Evolutionary conservation across 1,140 invertebrate genomes (phyloP), one percentile per base, ranked within the genome.

Genomic region (Cyrtorhinus lividipennis): DNA sequence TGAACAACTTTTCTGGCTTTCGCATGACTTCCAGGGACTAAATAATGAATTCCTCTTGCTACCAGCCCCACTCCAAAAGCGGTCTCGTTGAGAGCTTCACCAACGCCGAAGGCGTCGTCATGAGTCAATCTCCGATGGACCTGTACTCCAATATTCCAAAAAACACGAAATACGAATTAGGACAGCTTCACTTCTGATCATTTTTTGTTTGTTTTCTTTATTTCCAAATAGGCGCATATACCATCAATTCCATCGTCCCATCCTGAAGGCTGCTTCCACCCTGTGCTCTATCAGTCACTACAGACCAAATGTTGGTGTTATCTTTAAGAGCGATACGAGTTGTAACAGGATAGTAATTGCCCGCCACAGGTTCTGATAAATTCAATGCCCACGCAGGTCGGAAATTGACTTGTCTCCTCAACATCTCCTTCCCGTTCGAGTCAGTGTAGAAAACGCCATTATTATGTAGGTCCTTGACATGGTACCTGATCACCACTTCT

Each of bases 341-440:
- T 18, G 90, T 94, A 0, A 98, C 80, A 0, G 95, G 95, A 73
- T 93, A 97, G 73, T 96, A 98, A 74, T 98, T 98, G 1, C 85
- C 88, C 38, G 90, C 75, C 0, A 91, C 75, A 15, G 81, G 75
- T 63, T 96, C 85, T 0, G 79, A 72, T n/a, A 93, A 58, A 0
- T 77, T 72, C 0, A 85, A 10, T 24, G 77, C 76, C 84, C 83
- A 97, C 1, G 86, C 86, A 2, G 87, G 83, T 24, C 92, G 74
- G 61, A 80, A 80, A 71, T 96, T 80, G 46, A 83, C 72, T 62
- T 78, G 74, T 59, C 94, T 78, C 67, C 84, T 81, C 26, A 97
- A 69, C 71, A 91, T 83, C 74, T 98, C 89, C 44, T 94, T 77
- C 0, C 93, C 95, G 75, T 98, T 98, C 0, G 91, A 86, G 73